Base-by-base conservation (phyloP, 2,888 invertebrate genomes). In the Calliscelio sp. region DNA sequence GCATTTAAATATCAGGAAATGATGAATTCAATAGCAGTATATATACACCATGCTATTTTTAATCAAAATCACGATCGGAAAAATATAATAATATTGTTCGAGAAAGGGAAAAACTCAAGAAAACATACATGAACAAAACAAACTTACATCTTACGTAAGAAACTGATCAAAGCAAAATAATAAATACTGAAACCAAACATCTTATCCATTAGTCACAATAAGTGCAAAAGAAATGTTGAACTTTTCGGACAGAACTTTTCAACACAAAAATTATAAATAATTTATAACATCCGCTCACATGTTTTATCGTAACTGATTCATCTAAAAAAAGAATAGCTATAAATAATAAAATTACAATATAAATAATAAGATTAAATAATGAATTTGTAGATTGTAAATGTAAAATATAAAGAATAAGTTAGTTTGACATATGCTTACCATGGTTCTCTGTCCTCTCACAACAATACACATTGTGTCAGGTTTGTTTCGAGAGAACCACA, bases 31-130 rank as follows among this genome's bases (percentile, higher is more conserved):
- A n/a, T n/a, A n/a, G n/a, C n/a, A 73, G 16, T n/a, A 59, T 49
- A 57, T 8, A 16, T 68, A 73, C 32, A 59, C 24, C 71, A 71
- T 71, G 70, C 70, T 44, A 57, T 44, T 32, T 46, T 18, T 41
- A 53, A 24, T 53, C n/a, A 32, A 32, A 18, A 66, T 28, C 18
- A 35, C 18, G 51, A 35, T 22, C 35, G n/a, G n/a, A 24, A 51
- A 32, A 57, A 55, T 10, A 22, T 24, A 6, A 28, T 28, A 6
- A 6, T 28, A 6, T 51, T 16, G 4, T 44, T 44, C 11, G n/a
- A 44, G 16, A 44, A 44, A 16, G 44, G 4, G 24, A 49, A 22
- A 49, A 24, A 49, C 11, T 1, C 20, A 22, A 49, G 22, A 24
- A 49, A 49, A 49, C 22, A 24, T 24, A 46, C 7, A 18, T 46